Percentiles rank a stretch among this genome's conserved stretches.
phyloP scores from a whole-genome alignment of 2,113 vertebrate genomes.

The Eulemur rufifrons region DNA sequence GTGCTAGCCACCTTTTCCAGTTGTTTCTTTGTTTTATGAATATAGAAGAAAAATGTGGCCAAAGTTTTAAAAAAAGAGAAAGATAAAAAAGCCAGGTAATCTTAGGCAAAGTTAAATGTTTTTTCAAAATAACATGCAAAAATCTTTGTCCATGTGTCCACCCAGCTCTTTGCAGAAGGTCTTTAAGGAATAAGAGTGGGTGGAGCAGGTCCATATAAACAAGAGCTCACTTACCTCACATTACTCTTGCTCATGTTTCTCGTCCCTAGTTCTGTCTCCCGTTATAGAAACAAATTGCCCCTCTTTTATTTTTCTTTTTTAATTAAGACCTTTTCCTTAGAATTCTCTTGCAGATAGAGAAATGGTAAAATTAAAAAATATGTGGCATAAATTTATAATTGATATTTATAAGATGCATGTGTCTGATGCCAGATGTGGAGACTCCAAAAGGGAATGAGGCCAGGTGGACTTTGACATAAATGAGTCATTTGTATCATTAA shows the following conservation, averaged over 20 bases:
- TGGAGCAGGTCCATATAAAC: accelerated
- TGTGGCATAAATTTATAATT: background rate
- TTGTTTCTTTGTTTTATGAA: background rate
- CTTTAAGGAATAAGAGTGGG: background rate
- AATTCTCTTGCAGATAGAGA: background rate
- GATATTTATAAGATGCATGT: background rate
- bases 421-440: background rate
- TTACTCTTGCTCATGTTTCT: background rate
- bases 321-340: background rate
- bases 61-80: background rate
- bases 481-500: background rate
- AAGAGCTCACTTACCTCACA: background rate
- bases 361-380: background rate
- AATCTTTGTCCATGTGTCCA: background rate
- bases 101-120: background rate
- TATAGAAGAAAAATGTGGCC: background rate
- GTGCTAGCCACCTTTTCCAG: background rate
- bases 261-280: background rate
- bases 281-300: background rate
- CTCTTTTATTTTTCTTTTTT: background rate
- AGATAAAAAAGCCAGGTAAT: background rate
- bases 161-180: background rate
- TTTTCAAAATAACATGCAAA: background rate
- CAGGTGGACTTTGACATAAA: background rate
- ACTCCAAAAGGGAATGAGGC: background rate